Conservation (phyloP, 2,797 vertebrate genomes). For the Jordanella pulchra region DNA sequence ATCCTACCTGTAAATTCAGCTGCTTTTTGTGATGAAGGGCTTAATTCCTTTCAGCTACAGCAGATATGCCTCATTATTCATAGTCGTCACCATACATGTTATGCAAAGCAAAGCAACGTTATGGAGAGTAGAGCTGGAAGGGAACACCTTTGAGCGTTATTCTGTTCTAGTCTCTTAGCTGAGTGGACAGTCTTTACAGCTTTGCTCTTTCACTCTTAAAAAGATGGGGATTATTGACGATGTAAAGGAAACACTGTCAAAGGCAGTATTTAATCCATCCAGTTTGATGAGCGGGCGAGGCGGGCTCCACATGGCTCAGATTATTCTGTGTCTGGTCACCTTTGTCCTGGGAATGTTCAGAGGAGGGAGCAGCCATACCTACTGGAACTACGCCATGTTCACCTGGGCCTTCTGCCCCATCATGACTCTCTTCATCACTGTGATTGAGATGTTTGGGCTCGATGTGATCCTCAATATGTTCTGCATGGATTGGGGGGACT, state of each 20-base stretch:
- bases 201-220: not conserved
- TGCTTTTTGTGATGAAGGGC: not conserved
- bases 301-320: conserved; percentile 66
- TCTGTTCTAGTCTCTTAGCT: not conserved
- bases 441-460: conserved; percentile 80
- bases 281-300: conserved; percentile 52
- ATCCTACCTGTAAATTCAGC: not conserved
- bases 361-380: conserved; percentile 58
- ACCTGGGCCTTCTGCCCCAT: conserved; percentile 83
- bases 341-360: conserved; percentile 55
- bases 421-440: conserved; percentile 79
- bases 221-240: conserved; percentile 48
- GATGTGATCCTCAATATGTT: conserved; percentile 39
- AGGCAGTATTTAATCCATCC: conserved; percentile 57
- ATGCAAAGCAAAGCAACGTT: conserved; percentile 52
- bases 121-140: conserved; percentile 6
- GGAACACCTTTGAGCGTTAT: conserved; percentile 8
- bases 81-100: conserved; percentile 2
- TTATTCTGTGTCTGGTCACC: conserved; percentile 60
- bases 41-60: conserved; percentile 9
- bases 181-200: not conserved
- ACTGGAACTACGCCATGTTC: conserved; percentile 84
- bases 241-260: conserved; percentile 49
- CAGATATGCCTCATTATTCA: conserved; percentile 14
- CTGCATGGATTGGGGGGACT: conserved; percentile 76